A percentile compares a stretch with the other conserved stretches of the same genome.
Evolutionary conservation across 2,113 vertebrate genomes (phyloP).

Genomic region (Hirundichthys speculiger): DNA sequence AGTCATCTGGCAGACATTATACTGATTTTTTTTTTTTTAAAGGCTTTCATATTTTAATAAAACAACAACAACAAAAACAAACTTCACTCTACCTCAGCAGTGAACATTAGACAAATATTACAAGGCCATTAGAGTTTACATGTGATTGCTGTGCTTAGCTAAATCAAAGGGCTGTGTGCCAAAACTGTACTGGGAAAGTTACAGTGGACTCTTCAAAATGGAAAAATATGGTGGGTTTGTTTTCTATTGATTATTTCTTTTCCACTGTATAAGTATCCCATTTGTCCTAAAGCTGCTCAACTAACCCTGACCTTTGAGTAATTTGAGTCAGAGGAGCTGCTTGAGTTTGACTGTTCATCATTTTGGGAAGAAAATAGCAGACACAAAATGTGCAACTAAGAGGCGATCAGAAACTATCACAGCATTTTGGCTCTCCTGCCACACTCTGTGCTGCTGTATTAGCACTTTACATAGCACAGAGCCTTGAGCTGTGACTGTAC

Average conservation of each 20-base stretch:
- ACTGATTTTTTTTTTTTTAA: slow-evolving; percentile 1
- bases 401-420: slow-evolving; percentile 17
- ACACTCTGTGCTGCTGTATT: too few relatives aligned
- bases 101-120: slow-evolving; percentile 14
- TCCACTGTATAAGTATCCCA: slow-evolving; percentile 29
- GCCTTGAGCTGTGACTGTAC: too few relatives aligned
- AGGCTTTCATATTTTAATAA: slow-evolving; percentile 3
- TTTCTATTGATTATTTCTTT: slow-evolving; percentile 20
- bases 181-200: slow-evolving; percentile 10
- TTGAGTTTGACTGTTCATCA: slow-evolving; percentile 47
- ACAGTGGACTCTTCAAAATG: slow-evolving; percentile 29
- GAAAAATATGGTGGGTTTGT: slow-evolving; percentile 9
- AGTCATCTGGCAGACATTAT: slow-evolving; percentile 20
- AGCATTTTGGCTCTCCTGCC: too few relatives aligned
- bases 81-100: slow-evolving; percentile 8
- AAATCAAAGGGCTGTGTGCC: slow-evolving; percentile 1
- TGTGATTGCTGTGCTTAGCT: slow-evolving; percentile 9
- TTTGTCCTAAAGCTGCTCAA: slow-evolving; percentile 32
- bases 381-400: slow-evolving; percentile 9
- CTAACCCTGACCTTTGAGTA: slow-evolving; percentile 46
- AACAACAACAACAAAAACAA: not conserved
- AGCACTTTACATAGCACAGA: too few relatives aligned
- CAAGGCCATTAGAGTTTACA: not conserved
- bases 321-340: slow-evolving; percentile 40
- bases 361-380: slow-evolving; percentile 1